Evolutionary conservation across 2,888 invertebrate genomes (phyloP), one percentile per base, ranked within the genome.

Genomic region (Chalcis sispes): DNA sequence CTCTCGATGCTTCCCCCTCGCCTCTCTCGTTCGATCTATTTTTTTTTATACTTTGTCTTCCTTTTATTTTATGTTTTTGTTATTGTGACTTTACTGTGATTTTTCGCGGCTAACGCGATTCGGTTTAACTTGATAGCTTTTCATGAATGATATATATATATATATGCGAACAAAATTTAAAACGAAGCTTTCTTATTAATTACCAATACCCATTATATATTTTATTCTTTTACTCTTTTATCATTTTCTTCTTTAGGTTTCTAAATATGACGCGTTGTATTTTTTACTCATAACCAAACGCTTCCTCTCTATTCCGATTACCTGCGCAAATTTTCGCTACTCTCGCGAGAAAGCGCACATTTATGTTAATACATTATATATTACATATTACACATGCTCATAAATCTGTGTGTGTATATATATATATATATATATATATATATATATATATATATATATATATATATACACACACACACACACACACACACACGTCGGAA

Each of bases 21-120:
- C 0, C 61, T 1, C 64, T 18, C 20, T 50, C 46, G 58, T 29
- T n/a, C 70, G 36, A 8, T 46, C 27, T 40, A 29, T 23, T 36
- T 29, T 42, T 62, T 8, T 70, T n/a, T 50, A 13, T 5, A 20
- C 13, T 32, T 50, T 52, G 50, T 25, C 15, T 13, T 42, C 15
- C 15, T 42, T 42, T 42, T 42, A 13, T 62, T 48, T 64, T 29
- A n/a, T 29, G 27, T 29, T 36, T 1, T n/a, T 32, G 18, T 56
- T n/a, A 27, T 48, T 54, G 50, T 36, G 69, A 59, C 48, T 25
- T 69, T 64, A 65, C 59, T 65, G 64, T 70, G 56, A 58, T 70
- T 59, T 72, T 67, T 67, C 48, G 42, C 52, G 20, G n/a, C 18
- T 1, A 13, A 13, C 65, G 46, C 65, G 69, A 65, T 25, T 40